phyloP scores from a whole-genome alignment of 2,888 invertebrate species.

The Melinopterus prodromus region DNA sequence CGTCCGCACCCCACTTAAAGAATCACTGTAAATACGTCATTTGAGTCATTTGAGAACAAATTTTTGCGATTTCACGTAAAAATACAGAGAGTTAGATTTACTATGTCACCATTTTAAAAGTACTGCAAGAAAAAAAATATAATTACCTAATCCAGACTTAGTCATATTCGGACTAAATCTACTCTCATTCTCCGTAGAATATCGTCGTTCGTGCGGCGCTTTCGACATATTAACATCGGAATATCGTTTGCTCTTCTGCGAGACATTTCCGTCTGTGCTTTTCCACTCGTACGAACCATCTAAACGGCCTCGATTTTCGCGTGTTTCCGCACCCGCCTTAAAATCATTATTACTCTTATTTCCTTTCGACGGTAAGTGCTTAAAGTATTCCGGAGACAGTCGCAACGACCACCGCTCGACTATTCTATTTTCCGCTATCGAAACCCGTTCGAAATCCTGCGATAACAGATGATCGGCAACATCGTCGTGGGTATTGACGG shows the following conservation, averaged over 20 bases:
- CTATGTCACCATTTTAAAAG: too few species aligned
- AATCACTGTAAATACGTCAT: too few species aligned
- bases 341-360: slow-evolving; percentile 15
- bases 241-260: slow-evolving; percentile 44
- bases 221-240: slow-evolving; percentile 50
- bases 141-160: slow-evolving; percentile 33
- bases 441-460: slow-evolving; percentile 79
- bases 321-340: neutral
- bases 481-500: slow-evolving; percentile 36
- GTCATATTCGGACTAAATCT: slow-evolving; percentile 36
- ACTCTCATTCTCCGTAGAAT: slow-evolving; percentile 31
- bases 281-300: slow-evolving; percentile 52
- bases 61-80: too few species aligned
- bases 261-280: slow-evolving; percentile 46
- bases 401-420: slow-evolving; percentile 68
- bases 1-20: too few species aligned
- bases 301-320: slow-evolving; percentile 21
- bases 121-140: too few species aligned
- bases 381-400: slow-evolving; percentile 43
- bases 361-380: neutral
- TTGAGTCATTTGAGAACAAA: too few species aligned
- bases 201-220: slow-evolving; percentile 11
- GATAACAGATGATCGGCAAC: slow-evolving; percentile 64
- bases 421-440: slow-evolving; percentile 68
- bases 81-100: too few species aligned